Evolutionary conservation across 2,888 invertebrate species (phyloP), one percentile per base, ranked within the genome.

Genomic region (Hylaea fasciaria): DNA sequence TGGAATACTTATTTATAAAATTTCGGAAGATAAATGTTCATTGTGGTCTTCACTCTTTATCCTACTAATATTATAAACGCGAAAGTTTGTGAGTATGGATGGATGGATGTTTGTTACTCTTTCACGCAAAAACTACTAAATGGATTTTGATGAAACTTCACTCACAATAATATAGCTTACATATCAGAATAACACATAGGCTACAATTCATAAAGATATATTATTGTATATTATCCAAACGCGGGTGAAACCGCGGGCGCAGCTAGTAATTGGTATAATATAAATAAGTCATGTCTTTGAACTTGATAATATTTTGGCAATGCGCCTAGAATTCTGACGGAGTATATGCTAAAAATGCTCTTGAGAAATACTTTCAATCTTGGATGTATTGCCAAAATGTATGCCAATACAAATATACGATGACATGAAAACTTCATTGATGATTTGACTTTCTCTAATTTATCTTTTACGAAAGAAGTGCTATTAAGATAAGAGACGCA

Each of bases 301-400:
- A 66, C 62, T 57, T 64, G 29, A 12, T 43, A 29, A 39, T 32
- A 53, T 60, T 57, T 66, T 69, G 69, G 69, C 69, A 66, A 45
- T 12, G 16, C 37, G 65, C 67, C 65, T 51, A 53, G 64, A 60
- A 29, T 39, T 37, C 32, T 57, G 51, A 64, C 45, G 65, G 17
- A 22, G n/a, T n/a, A 55, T 35, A 10, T n/a, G 53, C 46, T 60
- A 41, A 57, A 52, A 52, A 43, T 49, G 39, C 40, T 12, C 7
- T 13, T n/a, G 10, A 35, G 12, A 16, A 14, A 57, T 14, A 32
- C 29, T 51, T 51, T 51, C 37, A 5, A 47, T 17, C 14, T 32
- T 4, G 11, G 41, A 32, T 29, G 8, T 28, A 44, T 29, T 49
- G 49, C 39, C 53, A 43, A 51, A 13, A 51, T 32, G 4, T n/a